These are phyloP conservation scores for Perca schrenkii DNA, from an alignment of 2,113 vertebrate genomes.

Conservation along the genomic window DNA sequence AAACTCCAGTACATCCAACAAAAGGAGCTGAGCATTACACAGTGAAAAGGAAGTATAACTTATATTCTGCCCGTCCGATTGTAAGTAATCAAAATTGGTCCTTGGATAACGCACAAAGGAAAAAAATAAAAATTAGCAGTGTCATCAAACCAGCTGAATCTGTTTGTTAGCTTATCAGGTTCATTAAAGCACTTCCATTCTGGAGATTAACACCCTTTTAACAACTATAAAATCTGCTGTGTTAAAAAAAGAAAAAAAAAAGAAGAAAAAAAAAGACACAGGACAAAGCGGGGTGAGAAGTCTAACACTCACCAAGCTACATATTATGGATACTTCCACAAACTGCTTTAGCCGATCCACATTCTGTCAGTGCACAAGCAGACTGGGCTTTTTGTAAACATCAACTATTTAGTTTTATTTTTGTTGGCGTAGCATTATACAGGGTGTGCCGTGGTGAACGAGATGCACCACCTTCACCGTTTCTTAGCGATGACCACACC, in stretches of 20 bases:
- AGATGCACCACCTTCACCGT: slow-evolving; percentile 47
- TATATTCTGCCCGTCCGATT: slow-evolving; percentile 53
- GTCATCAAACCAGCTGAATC: slow-evolving; percentile 44
- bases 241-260: slow-evolving; percentile 45
- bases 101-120: slow-evolving; percentile 41
- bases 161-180: slow-evolving; percentile 72
- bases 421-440: slow-evolving; percentile 47
- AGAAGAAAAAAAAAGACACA: slow-evolving; percentile 13
- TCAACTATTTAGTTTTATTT: slow-evolving; percentile 45
- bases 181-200: slow-evolving; percentile 66
- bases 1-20: slow-evolving; percentile 67
- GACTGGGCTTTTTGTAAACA: slow-evolving; percentile 78
- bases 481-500: slow-evolving; percentile 64
- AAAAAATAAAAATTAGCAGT: slow-evolving; percentile 3
- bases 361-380: slow-evolving; percentile 70
- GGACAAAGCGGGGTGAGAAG: slow-evolving; percentile 53
- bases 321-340: slow-evolving; percentile 46
- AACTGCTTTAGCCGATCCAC: slow-evolving; percentile 41
- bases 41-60: slow-evolving; percentile 65
- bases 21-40: slow-evolving; percentile 59
- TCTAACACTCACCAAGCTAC: slow-evolving; percentile 63
- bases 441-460: not conserved
- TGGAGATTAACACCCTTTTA: slow-evolving; percentile 16
- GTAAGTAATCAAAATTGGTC: slow-evolving; percentile 65
- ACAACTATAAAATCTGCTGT: slow-evolving; percentile 38